These are phyloP conservation scores for Ophion slaviceki DNA, from an alignment of 2,888 invertebrate genomes.

Conservation along the genomic window DNA sequence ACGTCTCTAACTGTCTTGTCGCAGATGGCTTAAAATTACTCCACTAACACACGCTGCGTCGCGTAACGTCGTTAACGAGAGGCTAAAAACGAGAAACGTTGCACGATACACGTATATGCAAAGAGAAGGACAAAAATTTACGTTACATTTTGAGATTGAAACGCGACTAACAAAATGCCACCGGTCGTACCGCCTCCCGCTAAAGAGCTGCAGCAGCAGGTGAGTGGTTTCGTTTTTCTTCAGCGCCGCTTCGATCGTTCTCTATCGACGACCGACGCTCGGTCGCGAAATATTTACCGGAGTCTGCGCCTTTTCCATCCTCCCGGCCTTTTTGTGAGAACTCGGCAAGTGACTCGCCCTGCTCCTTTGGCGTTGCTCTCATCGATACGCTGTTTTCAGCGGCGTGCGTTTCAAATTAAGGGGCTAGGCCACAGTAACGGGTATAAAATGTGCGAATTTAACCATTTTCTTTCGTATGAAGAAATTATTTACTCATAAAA, in stretches of 20 bases:
- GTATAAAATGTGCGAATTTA: too few species aligned
- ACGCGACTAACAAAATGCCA: constrained; percentile 74
- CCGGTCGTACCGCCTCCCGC: constrained; percentile 82
- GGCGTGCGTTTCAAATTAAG: background rate
- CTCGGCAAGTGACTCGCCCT: background rate
- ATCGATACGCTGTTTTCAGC: background rate
- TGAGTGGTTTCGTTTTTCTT: constrained; percentile 79
- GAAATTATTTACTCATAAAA: too few species aligned
- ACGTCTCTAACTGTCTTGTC: background rate
- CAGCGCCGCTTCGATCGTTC: background rate
- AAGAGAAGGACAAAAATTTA: background rate
- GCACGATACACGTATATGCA: constrained; percentile 15
- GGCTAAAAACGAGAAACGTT: constrained; percentile 6
- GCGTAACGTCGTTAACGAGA: background rate
- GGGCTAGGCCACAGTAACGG: too few species aligned
- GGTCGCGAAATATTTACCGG: background rate
- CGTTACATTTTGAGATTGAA: constrained; percentile 27
- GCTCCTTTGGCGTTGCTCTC: background rate
- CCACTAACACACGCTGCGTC: constrained; percentile 70
- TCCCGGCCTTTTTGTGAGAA: background rate
- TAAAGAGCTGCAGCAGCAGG: constrained; percentile 86
- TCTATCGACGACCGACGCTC: background rate
- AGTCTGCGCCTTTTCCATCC: background rate
- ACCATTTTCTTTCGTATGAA: too few species aligned
- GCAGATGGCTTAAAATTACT: constrained; percentile 69